Evolutionary conservation across 2,113 vertebrate genomes (phyloP).

Genomic region (Mastomys coucha): DNA sequence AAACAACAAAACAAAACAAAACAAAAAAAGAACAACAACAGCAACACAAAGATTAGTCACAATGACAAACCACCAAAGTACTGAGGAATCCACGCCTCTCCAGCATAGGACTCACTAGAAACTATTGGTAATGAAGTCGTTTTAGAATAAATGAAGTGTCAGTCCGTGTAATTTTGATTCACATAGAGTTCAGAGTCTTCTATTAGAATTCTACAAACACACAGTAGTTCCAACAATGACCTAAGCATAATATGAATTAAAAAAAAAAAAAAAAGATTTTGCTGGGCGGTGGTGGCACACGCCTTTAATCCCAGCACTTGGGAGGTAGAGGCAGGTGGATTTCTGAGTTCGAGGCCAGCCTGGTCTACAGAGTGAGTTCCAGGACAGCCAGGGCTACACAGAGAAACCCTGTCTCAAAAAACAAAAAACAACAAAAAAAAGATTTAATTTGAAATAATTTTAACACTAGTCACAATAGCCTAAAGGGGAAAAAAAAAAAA

Average conservation of each 20-base stretch:
- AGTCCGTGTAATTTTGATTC: neutral
- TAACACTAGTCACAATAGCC: conserved; percentile 79
- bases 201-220: conserved; percentile 39
- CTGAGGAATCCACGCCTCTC: neutral
- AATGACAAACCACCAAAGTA: neutral
- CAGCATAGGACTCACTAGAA: neutral
- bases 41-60: neutral
- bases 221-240: conserved; percentile 51
- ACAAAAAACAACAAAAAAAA: too few relatives aligned
- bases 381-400: too few relatives aligned
- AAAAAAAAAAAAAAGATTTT: too few relatives aligned
- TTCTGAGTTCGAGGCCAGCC: too few relatives aligned
- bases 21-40: neutral
- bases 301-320: too few relatives aligned
- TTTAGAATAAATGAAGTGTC: neutral
- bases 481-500: conserved; percentile 61
- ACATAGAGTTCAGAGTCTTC: neutral
- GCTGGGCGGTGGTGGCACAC: too few relatives aligned
- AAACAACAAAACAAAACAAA: neutral
- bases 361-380: too few relatives aligned
- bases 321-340: too few relatives aligned
- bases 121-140: neutral
- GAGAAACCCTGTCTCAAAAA: too few relatives aligned
- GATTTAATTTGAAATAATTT: conserved; percentile 71
- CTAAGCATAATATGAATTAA: conserved; percentile 65